These are phyloP conservation scores for Cryptocheilus praepositus DNA, from an alignment of 2,888 invertebrate species.

Conservation along the genomic window DNA sequence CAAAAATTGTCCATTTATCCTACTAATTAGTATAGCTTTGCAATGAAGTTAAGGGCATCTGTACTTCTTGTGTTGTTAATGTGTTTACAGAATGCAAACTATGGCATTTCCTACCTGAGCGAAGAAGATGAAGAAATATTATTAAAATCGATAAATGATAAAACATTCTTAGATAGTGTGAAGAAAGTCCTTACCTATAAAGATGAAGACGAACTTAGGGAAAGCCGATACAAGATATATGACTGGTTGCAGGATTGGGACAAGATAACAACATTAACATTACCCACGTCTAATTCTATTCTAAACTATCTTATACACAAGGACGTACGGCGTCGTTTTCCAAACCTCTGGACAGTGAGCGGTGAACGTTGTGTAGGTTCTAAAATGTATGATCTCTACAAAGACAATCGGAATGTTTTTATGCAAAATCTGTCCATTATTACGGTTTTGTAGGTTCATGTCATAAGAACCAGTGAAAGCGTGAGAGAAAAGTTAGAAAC, in stretches of 20 bases:
- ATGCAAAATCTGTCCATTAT: constrained; percentile 8
- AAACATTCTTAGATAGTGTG: constrained; percentile 55
- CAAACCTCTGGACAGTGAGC: constrained; percentile 72
- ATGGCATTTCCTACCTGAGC: constrained; percentile 79
- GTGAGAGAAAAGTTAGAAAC: constrained; percentile 61
- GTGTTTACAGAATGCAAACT: too few species aligned
- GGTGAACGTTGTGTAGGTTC: constrained; percentile 47
- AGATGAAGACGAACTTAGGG: constrained; percentile 67
- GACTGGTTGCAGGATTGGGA: constrained; percentile 68
- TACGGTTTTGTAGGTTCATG: constrained; percentile 58
- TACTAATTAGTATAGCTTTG: too few species aligned
- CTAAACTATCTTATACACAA: constrained; percentile 71
- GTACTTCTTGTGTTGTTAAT: too few species aligned
- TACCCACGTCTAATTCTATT: too few species aligned
- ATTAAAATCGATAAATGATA: constrained; percentile 69
- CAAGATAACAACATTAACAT: constrained; percentile 21
- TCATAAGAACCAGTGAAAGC: constrained; percentile 68
- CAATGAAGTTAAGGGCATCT: too few species aligned
- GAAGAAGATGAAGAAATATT: constrained; percentile 76
- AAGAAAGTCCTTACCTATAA: constrained; percentile 52
- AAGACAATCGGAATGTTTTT: not conserved
- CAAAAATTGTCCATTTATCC: too few species aligned
- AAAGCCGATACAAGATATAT: constrained; percentile 64
- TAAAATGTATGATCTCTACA: not conserved
- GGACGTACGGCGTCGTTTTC: constrained; percentile 78